A percentile compares a stretch with the other conserved stretches of the same genome.
Evolutionary conservation across 2,113 vertebrate genomes (phyloP).

Genomic region (Mustelus asterias): DNA sequence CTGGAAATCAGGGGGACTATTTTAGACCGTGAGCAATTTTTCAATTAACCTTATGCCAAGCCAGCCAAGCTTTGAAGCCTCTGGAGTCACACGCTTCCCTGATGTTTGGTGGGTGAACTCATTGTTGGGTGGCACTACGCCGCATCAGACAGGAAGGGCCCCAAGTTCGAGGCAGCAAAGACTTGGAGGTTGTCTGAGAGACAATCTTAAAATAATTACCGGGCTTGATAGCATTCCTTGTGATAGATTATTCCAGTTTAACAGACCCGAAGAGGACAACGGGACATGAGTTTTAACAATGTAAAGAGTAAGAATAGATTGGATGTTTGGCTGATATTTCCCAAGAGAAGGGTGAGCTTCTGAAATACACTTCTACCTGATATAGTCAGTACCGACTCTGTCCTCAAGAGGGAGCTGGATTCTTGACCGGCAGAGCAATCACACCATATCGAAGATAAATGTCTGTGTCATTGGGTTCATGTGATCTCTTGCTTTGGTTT

Average conservation of each 20-base stretch:
- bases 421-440: background rate
- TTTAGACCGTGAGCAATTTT: background rate
- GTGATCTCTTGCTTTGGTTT: background rate
- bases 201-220: background rate
- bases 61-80: background rate
- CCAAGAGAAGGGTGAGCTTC: background rate
- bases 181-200: background rate
- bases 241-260: background rate
- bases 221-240: background rate
- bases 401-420: background rate
- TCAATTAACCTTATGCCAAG: background rate
- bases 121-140: background rate
- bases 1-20: background rate
- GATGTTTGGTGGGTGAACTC: background rate
- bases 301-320: background rate
- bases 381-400: background rate
- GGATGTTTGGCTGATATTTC: background rate
- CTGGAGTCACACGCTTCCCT: background rate
- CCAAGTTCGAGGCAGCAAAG: background rate
- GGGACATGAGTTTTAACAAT: background rate
- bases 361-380: background rate
- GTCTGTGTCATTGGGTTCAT: background rate
- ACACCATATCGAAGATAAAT: background rate
- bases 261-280: background rate
- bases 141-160: background rate